A percentile compares a stretch with the other conserved stretches of the same genome.
phyloP scores from a whole-genome alignment of 2,113 vertebrate genomes.

The Globicephala melas region DNA sequence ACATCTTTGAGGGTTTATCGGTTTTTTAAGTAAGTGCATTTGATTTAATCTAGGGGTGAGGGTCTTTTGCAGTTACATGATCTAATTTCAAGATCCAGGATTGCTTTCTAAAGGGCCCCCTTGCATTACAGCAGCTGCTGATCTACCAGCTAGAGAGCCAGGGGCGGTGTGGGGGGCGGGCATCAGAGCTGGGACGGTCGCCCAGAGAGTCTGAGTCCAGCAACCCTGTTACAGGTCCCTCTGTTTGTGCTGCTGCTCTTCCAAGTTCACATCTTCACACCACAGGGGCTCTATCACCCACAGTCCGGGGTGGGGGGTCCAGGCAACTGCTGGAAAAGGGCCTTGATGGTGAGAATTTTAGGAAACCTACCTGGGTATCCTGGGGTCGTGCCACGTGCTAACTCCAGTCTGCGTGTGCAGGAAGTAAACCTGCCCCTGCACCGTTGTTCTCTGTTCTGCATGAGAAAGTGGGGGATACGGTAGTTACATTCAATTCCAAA shows the following conservation, averaged over 20 bases:
- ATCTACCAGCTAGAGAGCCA: background rate
- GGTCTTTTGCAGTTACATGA: background rate
- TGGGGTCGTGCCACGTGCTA: constrained; percentile 97
- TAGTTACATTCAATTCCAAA: background rate
- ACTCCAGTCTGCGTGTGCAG: constrained; percentile 98
- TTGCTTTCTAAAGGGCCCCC: background rate
- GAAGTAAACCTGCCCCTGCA: constrained; percentile 98
- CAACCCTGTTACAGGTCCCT: background rate
- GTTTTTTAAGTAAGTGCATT: constrained; percentile 35
- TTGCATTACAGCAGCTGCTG: background rate
- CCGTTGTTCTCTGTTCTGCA: constrained; percentile 93
- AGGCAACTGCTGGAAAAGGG: background rate
- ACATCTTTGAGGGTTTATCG: constrained; percentile 41
- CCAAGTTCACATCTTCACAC: background rate
- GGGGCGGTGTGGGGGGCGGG: too few species aligned
- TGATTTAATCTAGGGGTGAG: background rate
- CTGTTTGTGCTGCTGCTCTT: background rate
- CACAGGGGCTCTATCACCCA: background rate
- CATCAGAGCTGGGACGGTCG: background rate
- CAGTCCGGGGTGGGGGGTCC: background rate
- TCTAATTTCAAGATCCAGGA: background rate
- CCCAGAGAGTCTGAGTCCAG: background rate
- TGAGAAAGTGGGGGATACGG: background rate
- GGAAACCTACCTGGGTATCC: constrained; percentile 91
- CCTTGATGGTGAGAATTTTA: fast-evolving